Evolutionary conservation across 2,113 vertebrate genomes (phyloP), one percentile per base, ranked within the genome.

Genomic region (Megaceryle torquata): DNA sequence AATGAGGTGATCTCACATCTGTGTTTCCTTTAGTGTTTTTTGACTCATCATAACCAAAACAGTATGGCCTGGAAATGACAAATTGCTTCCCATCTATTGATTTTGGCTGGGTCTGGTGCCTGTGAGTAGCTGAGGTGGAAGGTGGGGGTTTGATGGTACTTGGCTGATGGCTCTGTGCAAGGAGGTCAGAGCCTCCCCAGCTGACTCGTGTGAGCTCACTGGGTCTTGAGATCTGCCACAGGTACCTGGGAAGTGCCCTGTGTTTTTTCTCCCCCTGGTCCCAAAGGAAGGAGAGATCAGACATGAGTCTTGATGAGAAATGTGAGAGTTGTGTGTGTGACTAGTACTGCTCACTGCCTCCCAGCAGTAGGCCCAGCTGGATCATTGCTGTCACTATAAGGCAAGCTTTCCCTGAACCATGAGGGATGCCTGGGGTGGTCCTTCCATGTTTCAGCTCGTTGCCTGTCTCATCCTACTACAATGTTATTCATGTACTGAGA

Each of bases 1-100:
- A 69, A 86, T 41, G 37, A 95, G 77, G 78, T 96, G 93, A 92
- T 88, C 83, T 95, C 93, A 84, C 86, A 84, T 94, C 87, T 90
- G 65, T 57, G 76, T 93, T 96, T 90, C 76, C 69, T 76, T 79
- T 39, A 37, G 39, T 61, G 48, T 77, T 92, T 88, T 88, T 93
- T 96, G 71, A 94, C 65, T 93, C 69, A 53, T 84, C 57, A 25
- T 90, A 96, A 82, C 77, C 48, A 65, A 76, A 88, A 61, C 65
- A 76, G 65, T 16, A 54, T 65, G 77, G 83, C 72, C 86, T 92
- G 65, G 83, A 91, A 91, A 93, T 90, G 88, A 88, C 80, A 91
- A 22, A 93, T 81, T 88, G 82, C 82, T 92, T 84, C 65, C 90
- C 20, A 8, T 90, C 39, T 96, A 82, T 92, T 94, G 93, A 51